Base-by-base conservation (phyloP, 2,113 vertebrate genomes). In the Excalfactoria chinensis region DNA sequence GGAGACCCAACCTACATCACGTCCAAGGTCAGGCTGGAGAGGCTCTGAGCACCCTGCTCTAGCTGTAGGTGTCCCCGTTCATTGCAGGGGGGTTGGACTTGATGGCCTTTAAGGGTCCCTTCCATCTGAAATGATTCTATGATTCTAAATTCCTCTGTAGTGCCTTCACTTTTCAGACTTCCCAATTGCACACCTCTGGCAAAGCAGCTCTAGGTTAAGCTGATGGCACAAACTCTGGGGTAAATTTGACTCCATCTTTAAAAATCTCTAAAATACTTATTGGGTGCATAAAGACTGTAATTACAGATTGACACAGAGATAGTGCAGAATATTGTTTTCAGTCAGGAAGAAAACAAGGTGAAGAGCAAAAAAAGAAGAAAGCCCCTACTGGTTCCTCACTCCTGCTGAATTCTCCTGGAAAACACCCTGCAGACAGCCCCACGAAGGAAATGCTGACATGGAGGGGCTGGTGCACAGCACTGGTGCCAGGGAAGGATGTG, bases 361-460 rank as follows among this genome's bases (percentile, higher is more conserved):
- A 85, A 69, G 17, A 58, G 6, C 7, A 43, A 86, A 80, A 17
- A 28, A 83, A 67, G 13, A 69, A 51, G 62, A 64, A 10, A 55
- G 12, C 6, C 46, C 32, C 41, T 41, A 20, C 11, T 18, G 79
- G 28, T 49, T 85, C 41, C 11, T 66, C 68, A 69, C 3, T n/a
- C 53, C 25, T 77, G 21, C 6, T 58, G 60, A 71, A 92, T 21
- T 22, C 14, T 73, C 15, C 55, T 40, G 7, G 1, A 58, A 58
- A 84, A 26, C 7, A 75, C 14, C 7, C 67, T 30, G 11, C 20
- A 56, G 44, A 84, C 20, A 70, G 46, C 69, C 34, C 37, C 30
- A 58, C 0, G 0, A 22, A 11, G 7, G 72, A 37, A 79, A 20
- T 0, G 0, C 44, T 28, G 49, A 34, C 49, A 79, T 1, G 0